Base-by-base conservation (phyloP, 2,797 vertebrate genomes). In the Sarcoramphus papa region DNA sequence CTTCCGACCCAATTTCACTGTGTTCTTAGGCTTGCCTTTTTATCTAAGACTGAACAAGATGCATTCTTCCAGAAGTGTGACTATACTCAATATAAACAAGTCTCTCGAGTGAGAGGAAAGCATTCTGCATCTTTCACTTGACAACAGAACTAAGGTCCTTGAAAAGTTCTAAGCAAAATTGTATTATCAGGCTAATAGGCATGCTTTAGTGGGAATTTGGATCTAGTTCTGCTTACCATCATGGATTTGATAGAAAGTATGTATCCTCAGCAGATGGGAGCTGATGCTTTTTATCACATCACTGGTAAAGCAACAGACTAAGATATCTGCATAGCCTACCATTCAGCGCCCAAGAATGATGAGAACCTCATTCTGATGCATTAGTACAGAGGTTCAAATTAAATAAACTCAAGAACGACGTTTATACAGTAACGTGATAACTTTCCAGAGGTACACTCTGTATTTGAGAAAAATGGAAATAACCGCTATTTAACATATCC, bases 1-100 rank as follows among this genome's bases (percentile, higher is more conserved):
- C n/a, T 86, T 63, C 84, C 20, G 67, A 85, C 93, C 72, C 85
- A 64, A 47, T 95, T 97, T 93, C 91, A 60, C 70, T 43, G 43
- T 18, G 20, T 83, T 84, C 90, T 37, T 5, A 75, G 28, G n/a
- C 64, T 64, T 84, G 41, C 20, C 37, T 85, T 85, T 95, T 78
- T 64, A 81, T 72, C 63, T 33, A 48, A 80, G 76, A 6, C 72
- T 28, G 28, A 93, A 70, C 53, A 41, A 78, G 72, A 47, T 18
- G 28, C 48, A 30, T 73, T 88, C 30, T 74, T 94, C 91, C 70
- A 92, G 54, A 69, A 84, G 31, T 56, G 79, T 5, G 48, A 68
- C 31, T 25, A 23, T 3, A 43, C 31, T 51, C 31, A 51, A 53
- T 28, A 50, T 18, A 92, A 93, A 79, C 63, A 93, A 76, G 43